Evolutionary conservation across 1,140 invertebrate genomes (phyloP).

Genomic region (Diorhabda carinulata): DNA sequence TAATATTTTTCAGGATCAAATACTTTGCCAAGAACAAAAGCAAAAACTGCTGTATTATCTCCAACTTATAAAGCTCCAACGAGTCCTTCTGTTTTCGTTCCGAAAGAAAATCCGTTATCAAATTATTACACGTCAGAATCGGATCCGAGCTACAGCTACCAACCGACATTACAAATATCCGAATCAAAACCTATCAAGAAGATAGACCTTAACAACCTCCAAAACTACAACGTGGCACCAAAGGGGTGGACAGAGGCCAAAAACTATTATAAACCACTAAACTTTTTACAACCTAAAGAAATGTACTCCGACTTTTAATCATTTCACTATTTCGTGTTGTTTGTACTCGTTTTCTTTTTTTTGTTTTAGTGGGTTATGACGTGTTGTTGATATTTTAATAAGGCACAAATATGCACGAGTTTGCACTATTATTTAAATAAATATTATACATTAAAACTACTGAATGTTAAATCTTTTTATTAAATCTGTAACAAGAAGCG

Average conservation of each 20-base stretch:
- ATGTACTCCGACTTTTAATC: conserved; percentile 62
- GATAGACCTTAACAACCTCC: conserved; percentile 36
- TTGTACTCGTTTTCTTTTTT: conserved; percentile 9
- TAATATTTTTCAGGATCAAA: conserved; percentile 49
- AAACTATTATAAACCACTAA: conserved; percentile 64
- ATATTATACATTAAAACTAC: background rate
- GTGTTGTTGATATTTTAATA: background rate
- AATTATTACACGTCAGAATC: conserved; percentile 46
- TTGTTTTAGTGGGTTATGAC: background rate
- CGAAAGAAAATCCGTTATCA: conserved; percentile 51
- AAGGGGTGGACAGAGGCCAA: conserved; percentile 68
- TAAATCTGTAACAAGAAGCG: too few relatives aligned
- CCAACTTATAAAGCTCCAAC: conserved; percentile 47
- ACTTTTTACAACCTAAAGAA: conserved; percentile 55
- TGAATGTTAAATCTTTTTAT: too few relatives aligned
- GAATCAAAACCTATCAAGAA: conserved; percentile 26
- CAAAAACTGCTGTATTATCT: conserved; percentile 51
- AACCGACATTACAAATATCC: conserved; percentile 16
- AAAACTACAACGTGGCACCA: conserved; percentile 77
- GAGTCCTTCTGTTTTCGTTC: conserved; percentile 43
- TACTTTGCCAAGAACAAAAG: conserved; percentile 52
- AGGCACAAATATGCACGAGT: background rate
- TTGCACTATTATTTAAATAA: background rate
- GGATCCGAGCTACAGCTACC: conserved; percentile 16
- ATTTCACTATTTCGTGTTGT: conserved; percentile 14